Percentiles rank a stretch among this genome's conserved stretches.
Conservation (phyloP, 2,113 vertebrate genomes). For the Ophthalmolycus amberensis region DNA sequence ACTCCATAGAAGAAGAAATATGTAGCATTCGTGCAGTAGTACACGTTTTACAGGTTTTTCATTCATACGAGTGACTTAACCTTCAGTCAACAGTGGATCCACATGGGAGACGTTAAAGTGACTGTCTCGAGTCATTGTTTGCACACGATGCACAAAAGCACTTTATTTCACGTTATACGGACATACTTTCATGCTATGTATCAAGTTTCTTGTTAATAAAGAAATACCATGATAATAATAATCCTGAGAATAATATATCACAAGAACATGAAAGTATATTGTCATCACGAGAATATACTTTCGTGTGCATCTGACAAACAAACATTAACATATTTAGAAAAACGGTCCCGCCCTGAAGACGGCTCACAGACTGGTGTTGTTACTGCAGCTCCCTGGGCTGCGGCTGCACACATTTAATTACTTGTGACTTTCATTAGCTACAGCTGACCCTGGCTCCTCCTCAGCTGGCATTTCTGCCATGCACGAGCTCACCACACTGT, state of each 20-base stretch:
- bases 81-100: constrained; percentile 42
- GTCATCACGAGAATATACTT: neutral
- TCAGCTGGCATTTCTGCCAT: constrained; percentile 9
- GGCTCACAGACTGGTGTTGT: constrained; percentile 39
- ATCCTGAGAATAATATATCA: neutral
- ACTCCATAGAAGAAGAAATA: neutral
- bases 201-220: neutral
- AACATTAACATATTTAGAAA: neutral
- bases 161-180: neutral
- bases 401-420: constrained; percentile 62
- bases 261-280: neutral
- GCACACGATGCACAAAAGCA: constrained; percentile 1
- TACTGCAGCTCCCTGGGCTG: constrained; percentile 27
- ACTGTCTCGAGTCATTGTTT: constrained; percentile 16
- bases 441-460: constrained; percentile 39
- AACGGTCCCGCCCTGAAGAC: constrained; percentile 27
- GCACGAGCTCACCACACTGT: constrained; percentile 45
- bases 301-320: neutral
- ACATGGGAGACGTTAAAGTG: constrained; percentile 8
- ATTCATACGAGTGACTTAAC: constrained; percentile 36
- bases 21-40: neutral
- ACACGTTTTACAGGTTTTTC: constrained; percentile 45
- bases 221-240: neutral
- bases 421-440: constrained; percentile 72
- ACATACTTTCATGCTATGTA: neutral